Percentiles rank a stretch among this genome's conserved stretches.
These are phyloP conservation scores for Cotesia congregata DNA, from an alignment of 2,888 invertebrate species.

Conservation along the genomic window DNA sequence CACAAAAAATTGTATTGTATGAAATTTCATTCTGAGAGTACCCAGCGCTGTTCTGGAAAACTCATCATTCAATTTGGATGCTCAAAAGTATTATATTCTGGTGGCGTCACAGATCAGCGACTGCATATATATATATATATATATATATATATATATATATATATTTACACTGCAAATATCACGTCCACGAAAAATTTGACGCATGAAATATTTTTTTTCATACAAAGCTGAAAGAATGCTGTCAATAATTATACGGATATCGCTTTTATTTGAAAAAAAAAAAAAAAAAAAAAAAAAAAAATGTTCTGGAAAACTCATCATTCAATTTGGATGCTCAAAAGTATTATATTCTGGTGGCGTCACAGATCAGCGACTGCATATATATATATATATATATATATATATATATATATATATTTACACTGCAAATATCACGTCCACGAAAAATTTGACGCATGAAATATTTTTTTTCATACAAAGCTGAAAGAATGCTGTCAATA, in stretches of 20 bases:
- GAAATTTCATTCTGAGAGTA: not conserved
- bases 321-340: conserved; percentile 7
- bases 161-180: not conserved
- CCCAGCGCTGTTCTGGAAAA: not conserved
- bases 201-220: not conserved
- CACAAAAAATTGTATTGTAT: not conserved
- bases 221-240: not conserved
- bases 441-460: not conserved
- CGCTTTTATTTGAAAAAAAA: not conserved
- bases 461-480: not conserved
- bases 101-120: not conserved
- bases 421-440: not conserved
- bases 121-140: not conserved
- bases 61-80: conserved; percentile 14
- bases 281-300: not conserved
- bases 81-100: not conserved
- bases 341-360: not conserved
- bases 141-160: not conserved
- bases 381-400: not conserved
- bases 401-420: not conserved
- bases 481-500: not conserved
- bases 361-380: not conserved
- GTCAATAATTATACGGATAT: no score
- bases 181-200: not conserved
- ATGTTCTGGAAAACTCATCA: conserved; percentile 5